Base-by-base conservation (phyloP, 1,140 invertebrate species). In the Leguminivora glycinivorella region DNA sequence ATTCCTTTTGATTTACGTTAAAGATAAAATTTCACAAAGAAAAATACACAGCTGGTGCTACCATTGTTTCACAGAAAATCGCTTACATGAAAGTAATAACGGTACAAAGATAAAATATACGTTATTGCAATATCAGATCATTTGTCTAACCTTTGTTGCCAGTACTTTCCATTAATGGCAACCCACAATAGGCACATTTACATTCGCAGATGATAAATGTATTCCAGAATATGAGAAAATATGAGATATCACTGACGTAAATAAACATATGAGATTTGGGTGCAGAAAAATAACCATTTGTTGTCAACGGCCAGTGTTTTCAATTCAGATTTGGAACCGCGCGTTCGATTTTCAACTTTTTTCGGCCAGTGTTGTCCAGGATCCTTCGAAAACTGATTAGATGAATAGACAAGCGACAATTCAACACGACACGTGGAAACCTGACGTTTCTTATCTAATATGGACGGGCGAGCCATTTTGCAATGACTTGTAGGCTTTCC, bases 371-470 rank as follows among this genome's bases (percentile, higher is more conserved):
- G 3, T 17, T n/a, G 14, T 47, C n/a, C 10, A 3, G 2, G 10
- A 38, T 4, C 40, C 14, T 43, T 43, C 5, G 40, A n/a, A 43
- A 43, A 43, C 14, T 43, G 38, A 43, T 43, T 43, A 17, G n/a
- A 17, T n/a, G 0, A n/a, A 17, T 3, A 38, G 56, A 25, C 24
- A 17, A 7, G 14, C 14, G 25, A 56, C 56, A 22, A 26, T 60
- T 17, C 26, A 60, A 60, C 52, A 24, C 17, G 52, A 56, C 58
- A 63, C 58, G 58, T 63, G 58, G 58, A 34, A 29, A n/a, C 58
- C 19, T 63, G 58, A 63, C 58, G 58, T 63, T 63, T 63, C 58
- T 63, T 63, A 63, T 63, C 58, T 29, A 31, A 63, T 17, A 63
- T 29, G 26, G 58, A 63, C 56, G 56, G 12, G 22, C 56, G 56